Evolutionary conservation across 1,140 invertebrate genomes (phyloP).

Genomic region (Meteorus sp.): DNA sequence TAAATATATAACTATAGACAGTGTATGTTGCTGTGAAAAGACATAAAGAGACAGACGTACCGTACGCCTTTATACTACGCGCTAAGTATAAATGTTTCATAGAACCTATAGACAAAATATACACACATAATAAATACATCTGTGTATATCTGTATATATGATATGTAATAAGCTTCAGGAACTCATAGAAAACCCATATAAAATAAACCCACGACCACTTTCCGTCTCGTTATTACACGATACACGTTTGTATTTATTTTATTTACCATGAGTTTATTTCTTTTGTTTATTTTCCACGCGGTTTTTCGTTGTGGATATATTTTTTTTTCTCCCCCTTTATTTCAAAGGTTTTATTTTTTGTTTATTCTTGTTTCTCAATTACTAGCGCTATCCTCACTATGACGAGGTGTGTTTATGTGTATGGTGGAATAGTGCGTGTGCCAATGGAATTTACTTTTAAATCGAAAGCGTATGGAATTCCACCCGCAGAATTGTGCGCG

Average conservation of each 20-base stretch:
- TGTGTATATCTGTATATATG: too few relatives aligned
- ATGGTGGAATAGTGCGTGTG: neutral
- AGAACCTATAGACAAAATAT: too few relatives aligned
- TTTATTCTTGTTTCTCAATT: constrained; percentile 1
- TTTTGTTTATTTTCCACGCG: constrained; percentile 23
- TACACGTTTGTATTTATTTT: constrained; percentile 4
- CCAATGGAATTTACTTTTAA: constrained; percentile 43
- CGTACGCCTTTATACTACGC: neutral
- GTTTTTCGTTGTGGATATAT: too few relatives aligned
- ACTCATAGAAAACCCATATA: neutral
- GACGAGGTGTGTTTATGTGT: neutral
- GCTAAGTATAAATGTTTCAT: constrained; percentile 14
- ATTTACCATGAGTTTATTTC: neutral
- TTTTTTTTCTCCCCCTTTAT: constrained; percentile 18
- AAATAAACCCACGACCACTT: constrained; percentile 1
- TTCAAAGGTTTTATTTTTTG: too few relatives aligned
- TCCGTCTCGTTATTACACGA: neutral
- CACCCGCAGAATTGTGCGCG: constrained; percentile 37
- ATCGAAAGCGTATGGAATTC: constrained; percentile 47
- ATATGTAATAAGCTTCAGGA: constrained; percentile 5
- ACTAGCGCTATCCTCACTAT: constrained; percentile 14
- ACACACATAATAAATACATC: too few relatives aligned
- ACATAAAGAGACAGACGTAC: neutral
- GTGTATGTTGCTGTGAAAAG: too few relatives aligned
- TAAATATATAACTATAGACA: too few relatives aligned